Evolutionary conservation across 2,888 invertebrate species (phyloP), one percentile per base, ranked within the genome.

Genomic region (Drosophila anceps): DNA sequence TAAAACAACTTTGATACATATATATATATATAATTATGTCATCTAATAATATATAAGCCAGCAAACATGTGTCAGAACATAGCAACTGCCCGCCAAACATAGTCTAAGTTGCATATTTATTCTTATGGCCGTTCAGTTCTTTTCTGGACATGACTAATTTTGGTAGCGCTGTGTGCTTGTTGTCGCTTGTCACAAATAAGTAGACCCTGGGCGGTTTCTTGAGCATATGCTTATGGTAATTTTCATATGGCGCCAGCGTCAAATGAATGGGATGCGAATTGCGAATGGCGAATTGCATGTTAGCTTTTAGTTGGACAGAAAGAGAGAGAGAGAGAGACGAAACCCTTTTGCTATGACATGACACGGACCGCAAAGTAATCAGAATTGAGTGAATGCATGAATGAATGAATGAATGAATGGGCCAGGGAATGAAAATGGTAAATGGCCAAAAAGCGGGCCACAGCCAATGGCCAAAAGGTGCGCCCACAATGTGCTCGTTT

Each of bases 331-430:
- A 24, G 70, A 78, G 69, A 70, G 70, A 50, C 61, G 54, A 80
- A 82, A 75, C 86, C 84, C 88, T 86, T 84, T 88, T 81, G 83
- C 62, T 82, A 71, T 77, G 79, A 87, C 84, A 85, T 80, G 81
- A 77, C 68, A 73, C 77, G 69, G 73, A 66, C 74, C 81, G 63
- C 79, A 76, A 75, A 67, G 75, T 79, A 77, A 77, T 71, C 79
- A 75, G 81, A 61, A 80, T 55, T 62, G 65, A 73, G 35, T 60
- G 63, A 69, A 31, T 58, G 71, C 58, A 20, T 71, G 74, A 69
- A 29, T 57, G 69, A 58, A 15, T 65, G 73, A 69, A 31, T 68
- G 63, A 63, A 24, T 63, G 77, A 50, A 35, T 60, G 69, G 61
- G 43, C 18, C 37, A 53, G 54, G 37, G 59, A 35, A 66, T 41